phyloP scores from a whole-genome alignment of 2,113 vertebrate genomes.

The Ceratotherium simum region DNA sequence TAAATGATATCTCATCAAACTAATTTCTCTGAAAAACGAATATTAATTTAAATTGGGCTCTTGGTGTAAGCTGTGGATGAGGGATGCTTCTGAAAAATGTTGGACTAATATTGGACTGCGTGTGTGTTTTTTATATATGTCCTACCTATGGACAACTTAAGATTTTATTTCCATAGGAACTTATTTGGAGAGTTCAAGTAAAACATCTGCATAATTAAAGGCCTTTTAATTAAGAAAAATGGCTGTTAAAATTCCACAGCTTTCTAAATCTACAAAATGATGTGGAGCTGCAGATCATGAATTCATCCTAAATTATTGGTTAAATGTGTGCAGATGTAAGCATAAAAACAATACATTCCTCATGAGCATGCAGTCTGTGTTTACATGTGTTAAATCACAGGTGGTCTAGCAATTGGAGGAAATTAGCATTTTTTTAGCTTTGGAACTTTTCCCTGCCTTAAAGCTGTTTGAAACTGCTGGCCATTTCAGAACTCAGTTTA shows the following conservation, averaged over 20 bases:
- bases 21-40: conserved; percentile 4
- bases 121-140: background rate
- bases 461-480: background rate
- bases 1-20: conserved; percentile 22
- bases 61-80: background rate
- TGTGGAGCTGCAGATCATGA: conserved; percentile 62
- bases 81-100: conserved; percentile 19
- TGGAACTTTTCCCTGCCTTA: conserved; percentile 52
- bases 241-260: conserved; percentile 74
- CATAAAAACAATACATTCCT: conserved; percentile 65
- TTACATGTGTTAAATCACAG: conserved; percentile 53
- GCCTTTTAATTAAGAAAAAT: conserved; percentile 81
- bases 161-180: conserved; percentile 68
- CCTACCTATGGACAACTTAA: background rate
- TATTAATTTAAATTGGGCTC: conserved; percentile 24
- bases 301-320: conserved; percentile 77
- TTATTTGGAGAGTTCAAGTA: conserved; percentile 75
- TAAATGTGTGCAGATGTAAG: conserved; percentile 70
- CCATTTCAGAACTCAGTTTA: background rate
- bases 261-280: conserved; percentile 77
- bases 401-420: conserved; percentile 48
- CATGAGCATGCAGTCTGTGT: conserved; percentile 66
- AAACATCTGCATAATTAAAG: conserved; percentile 81
- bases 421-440: conserved; percentile 51
- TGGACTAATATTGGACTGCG: background rate